These are phyloP conservation scores for Antitype chi DNA, from an alignment of 2,888 invertebrate species.

Conservation along the genomic window DNA sequence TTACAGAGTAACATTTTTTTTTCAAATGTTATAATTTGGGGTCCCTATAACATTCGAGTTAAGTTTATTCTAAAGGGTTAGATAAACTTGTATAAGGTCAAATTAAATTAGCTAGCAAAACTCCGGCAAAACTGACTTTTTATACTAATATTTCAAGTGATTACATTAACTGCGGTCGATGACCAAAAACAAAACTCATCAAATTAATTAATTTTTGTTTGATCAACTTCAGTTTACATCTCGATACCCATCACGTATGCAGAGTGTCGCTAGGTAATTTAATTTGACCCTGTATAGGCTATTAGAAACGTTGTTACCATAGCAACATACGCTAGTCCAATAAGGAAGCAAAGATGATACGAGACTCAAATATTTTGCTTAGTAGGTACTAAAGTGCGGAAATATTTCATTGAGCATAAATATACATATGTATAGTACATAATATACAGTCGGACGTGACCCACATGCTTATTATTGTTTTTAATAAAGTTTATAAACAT, in stretches of 20 bases:
- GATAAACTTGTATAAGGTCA: not conserved
- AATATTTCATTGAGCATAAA: conserved; percentile 24
- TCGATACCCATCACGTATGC: too few relatives aligned
- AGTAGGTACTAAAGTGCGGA: conserved; percentile 28
- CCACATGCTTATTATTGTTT: conserved; percentile 49
- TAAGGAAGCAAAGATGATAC: conserved; percentile 26
- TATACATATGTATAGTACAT: conserved; percentile 34
- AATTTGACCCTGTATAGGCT: too few relatives aligned
- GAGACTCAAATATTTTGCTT: conserved; percentile 36
- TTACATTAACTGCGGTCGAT: too few relatives aligned
- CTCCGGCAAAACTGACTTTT: too few relatives aligned
- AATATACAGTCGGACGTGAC: conserved; percentile 40
- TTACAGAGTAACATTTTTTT: not conserved
- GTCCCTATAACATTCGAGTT: not conserved
- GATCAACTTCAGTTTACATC: too few relatives aligned
- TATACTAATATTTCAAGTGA: too few relatives aligned
- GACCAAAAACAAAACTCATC: too few relatives aligned
- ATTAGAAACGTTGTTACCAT: not conserved
- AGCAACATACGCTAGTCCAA: conserved; percentile 1
- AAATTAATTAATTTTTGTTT: too few relatives aligned
- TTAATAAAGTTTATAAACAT: conserved; percentile 33
- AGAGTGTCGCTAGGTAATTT: too few relatives aligned
- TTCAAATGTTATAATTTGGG: not conserved
- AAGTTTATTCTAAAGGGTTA: not conserved
- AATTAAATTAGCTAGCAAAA: too few relatives aligned